Percentiles rank a stretch among this genome's conserved stretches.
phyloP scores from a whole-genome alignment of 2,888 invertebrate species.

The Drosophila picticornis region DNA sequence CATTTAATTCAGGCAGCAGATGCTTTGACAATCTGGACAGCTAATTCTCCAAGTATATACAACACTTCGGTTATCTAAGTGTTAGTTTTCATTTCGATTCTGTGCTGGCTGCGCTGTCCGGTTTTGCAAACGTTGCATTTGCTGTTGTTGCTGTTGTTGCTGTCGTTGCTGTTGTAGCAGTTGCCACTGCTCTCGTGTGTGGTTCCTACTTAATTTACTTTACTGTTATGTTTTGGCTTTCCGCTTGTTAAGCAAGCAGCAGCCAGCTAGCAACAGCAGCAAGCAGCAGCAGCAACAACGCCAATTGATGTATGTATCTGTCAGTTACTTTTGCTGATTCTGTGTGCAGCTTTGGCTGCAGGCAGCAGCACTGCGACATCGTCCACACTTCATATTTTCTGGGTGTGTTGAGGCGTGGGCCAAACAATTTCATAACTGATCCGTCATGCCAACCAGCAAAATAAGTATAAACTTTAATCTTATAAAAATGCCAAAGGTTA shows the following conservation, averaged over 20 bases:
- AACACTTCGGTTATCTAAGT: slow-evolving; percentile 17
- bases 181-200: slow-evolving; percentile 51
- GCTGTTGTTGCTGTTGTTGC: slow-evolving; percentile 11
- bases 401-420: slow-evolving; percentile 70
- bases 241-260: slow-evolving; percentile 72
- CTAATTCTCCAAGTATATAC: slow-evolving; percentile 5
- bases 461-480: slow-evolving; percentile 27
- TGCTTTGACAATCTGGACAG: neutral
- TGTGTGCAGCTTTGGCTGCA: slow-evolving; percentile 41
- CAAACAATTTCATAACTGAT: slow-evolving; percentile 53
- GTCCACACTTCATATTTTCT: slow-evolving; percentile 67
- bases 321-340: slow-evolving; percentile 65
- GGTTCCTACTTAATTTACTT: slow-evolving; percentile 76
- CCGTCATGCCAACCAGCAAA: slow-evolving; percentile 42
- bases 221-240: slow-evolving; percentile 76
- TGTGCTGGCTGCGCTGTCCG: slow-evolving; percentile 48
- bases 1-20: neutral
- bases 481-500: slow-evolving; percentile 71
- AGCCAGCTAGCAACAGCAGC: slow-evolving; percentile 29
- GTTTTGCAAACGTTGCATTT: slow-evolving; percentile 66
- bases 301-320: slow-evolving; percentile 63
- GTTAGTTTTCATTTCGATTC: slow-evolving; percentile 18
- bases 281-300: slow-evolving; percentile 23
- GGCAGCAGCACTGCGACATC: slow-evolving; percentile 23
- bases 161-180: neutral